Percentiles rank a stretch among this genome's conserved stretches.
Evolutionary conservation across 2,797 vertebrate species (phyloP).

Genomic region (Sternotherus odoratus): DNA sequence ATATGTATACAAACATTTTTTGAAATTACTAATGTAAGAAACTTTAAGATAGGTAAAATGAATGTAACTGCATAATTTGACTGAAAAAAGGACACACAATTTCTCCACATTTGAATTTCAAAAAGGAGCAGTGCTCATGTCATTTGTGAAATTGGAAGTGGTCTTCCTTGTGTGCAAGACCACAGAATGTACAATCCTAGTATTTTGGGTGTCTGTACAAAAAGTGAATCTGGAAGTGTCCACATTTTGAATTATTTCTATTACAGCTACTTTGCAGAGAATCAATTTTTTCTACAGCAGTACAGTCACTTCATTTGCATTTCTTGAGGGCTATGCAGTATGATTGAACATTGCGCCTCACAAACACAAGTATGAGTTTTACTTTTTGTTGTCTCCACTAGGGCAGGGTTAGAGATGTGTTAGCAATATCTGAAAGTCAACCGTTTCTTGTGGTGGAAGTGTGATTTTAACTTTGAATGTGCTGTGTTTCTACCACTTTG

Average conservation of each 20-base stretch:
- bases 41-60: too few species aligned
- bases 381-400: background rate
- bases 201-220: background rate
- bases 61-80: too few species aligned
- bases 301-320: background rate
- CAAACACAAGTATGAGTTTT: background rate
- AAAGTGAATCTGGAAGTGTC: background rate
- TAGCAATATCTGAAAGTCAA: background rate
- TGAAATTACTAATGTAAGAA: too few species aligned
- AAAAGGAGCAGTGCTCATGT: too few species aligned
- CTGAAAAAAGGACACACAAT: too few species aligned
- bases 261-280: background rate
- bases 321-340: background rate
- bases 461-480: background rate
- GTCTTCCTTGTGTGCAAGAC: background rate
- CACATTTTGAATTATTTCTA: conserved; percentile 6
- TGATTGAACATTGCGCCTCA: background rate
- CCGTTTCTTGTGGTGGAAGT: background rate
- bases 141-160: background rate
- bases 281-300: background rate
- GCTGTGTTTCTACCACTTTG: background rate
- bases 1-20: too few species aligned
- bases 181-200: background rate
- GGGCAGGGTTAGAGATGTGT: background rate
- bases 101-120: too few species aligned